Base-by-base conservation (phyloP, 2,113 vertebrate genomes). In the Petromus typicus region DNA sequence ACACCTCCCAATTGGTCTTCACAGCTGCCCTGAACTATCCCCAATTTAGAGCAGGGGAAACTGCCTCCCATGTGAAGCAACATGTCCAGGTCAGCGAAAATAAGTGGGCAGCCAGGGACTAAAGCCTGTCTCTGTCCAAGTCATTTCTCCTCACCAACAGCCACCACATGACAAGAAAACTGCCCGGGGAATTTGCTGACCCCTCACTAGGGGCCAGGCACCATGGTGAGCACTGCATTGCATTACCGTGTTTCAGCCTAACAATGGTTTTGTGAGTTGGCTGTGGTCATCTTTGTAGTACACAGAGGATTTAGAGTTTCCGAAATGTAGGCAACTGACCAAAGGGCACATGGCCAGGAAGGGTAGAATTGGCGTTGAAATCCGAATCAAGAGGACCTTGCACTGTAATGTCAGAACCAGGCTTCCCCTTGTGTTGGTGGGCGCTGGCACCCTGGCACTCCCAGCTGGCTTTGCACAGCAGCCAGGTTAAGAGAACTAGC, bases 31-130 rank as follows among this genome's bases (percentile, higher is more conserved):
- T 63, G 90, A 93, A 92, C 95, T 93, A 93, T 75, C 45, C 66
- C n/a, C 57, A 86, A 48, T 73, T 96, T 96, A 73, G 37, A 90
- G 8, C 30, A 73, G 40, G 83, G 57, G 76, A 94, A 93, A 90
- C 76, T 67, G 54, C 23, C 76, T 93, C n/a, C 81, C 78, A n/a
- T 18, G 45, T 93, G 92, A 78, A 95, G 85, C 48, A 84, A 78
- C 64, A 89, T 84, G 64, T 85, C 63, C 91, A 94, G 51, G 73
- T 89, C 83, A 95, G 40, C 69, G 86, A 57, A 84, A 92, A 96
- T 95, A 92, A 92, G 56, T 87, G n/a, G 80, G 86, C 76, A 92
- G 0, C 63, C 32, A 61, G 59, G 59, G 57, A 87, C 37, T 43
- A 61, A 48, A 95, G 83, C n/a, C 20, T 92, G 12, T 48, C 73